Evolutionary conservation across 2,797 vertebrate genomes (phyloP).

Genomic region (Cyclopterus lumpus): DNA sequence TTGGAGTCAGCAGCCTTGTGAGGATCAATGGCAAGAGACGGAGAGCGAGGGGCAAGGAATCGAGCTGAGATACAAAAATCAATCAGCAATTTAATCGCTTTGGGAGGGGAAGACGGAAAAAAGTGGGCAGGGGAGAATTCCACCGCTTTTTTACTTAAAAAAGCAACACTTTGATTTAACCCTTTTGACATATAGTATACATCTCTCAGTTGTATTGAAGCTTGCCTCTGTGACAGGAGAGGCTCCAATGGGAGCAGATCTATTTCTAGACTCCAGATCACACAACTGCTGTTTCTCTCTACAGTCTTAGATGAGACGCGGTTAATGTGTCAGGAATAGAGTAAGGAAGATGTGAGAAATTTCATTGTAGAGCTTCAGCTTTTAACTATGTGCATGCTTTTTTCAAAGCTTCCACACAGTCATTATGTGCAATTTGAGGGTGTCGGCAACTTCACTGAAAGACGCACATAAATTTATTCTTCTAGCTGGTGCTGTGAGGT

Average conservation of each 20-base stretch:
- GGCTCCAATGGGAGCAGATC: constrained; percentile 60
- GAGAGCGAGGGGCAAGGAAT: constrained; percentile 81
- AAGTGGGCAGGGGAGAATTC: constrained; percentile 69
- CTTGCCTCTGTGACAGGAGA: constrained; percentile 62
- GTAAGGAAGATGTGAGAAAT: constrained; percentile 33
- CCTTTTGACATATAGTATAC: constrained; percentile 67
- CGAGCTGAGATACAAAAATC: constrained; percentile 86
- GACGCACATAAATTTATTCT: constrained; percentile 37
- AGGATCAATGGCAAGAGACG: constrained; percentile 85
- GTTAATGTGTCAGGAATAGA: constrained; percentile 57
- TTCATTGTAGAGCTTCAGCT: constrained; percentile 32
- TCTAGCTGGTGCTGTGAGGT: constrained; percentile 27
- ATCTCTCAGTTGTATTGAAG: constrained; percentile 70
- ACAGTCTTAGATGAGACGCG: constrained; percentile 35
- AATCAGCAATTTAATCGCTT: constrained; percentile 88
- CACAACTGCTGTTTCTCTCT: constrained; percentile 48
- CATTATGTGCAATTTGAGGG: constrained; percentile 30
- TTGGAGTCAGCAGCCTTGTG: constrained; percentile 86
- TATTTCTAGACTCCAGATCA: constrained; percentile 70
- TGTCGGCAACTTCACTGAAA: constrained; percentile 30
- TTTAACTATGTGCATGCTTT: constrained; percentile 42
- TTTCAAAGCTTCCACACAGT: constrained; percentile 37
- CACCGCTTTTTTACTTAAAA: constrained; percentile 75
- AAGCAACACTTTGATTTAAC: constrained; percentile 77
- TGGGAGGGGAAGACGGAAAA: constrained; percentile 68